Conservation (phyloP, 2,113 vertebrate species). For the Pycnonotus jocosus region DNA sequence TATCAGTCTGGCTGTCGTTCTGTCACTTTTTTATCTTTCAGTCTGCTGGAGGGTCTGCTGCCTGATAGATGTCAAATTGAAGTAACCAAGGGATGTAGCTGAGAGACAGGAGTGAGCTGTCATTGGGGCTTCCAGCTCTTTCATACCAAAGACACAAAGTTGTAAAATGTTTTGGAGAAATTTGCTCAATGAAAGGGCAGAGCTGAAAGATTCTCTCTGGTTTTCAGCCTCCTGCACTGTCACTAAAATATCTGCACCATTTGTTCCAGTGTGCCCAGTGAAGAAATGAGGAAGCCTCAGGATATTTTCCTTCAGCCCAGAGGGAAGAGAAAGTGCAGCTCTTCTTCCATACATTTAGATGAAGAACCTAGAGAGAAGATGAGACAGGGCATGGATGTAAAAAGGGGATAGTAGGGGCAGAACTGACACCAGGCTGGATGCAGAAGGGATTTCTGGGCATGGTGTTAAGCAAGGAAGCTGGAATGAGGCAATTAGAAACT, state of each 20-base stretch:
- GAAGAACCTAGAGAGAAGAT: background rate
- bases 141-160: background rate
- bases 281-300: background rate
- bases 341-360: background rate
- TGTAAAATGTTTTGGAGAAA: background rate
- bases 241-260: background rate
- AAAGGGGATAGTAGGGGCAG: background rate
- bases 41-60: background rate
- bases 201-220: background rate
- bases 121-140: background rate
- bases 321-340: background rate
- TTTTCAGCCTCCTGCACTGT: background rate
- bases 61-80: conserved; percentile 42
- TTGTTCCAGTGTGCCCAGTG: background rate
- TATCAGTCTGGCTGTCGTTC: conserved; percentile 35
- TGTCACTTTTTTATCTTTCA: conserved; percentile 47
- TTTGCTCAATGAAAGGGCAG: background rate
- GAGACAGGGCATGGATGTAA: background rate
- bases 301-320: background rate
- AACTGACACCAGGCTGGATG: background rate
- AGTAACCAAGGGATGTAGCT: conserved; percentile 29
- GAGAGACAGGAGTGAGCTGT: background rate
- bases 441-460: background rate
- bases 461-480: background rate
- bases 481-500: fast-evolving